Evolutionary conservation across 53 echinoderm and acorn worm species (phyloP).

Genomic region (Arbacia lixula): DNA sequence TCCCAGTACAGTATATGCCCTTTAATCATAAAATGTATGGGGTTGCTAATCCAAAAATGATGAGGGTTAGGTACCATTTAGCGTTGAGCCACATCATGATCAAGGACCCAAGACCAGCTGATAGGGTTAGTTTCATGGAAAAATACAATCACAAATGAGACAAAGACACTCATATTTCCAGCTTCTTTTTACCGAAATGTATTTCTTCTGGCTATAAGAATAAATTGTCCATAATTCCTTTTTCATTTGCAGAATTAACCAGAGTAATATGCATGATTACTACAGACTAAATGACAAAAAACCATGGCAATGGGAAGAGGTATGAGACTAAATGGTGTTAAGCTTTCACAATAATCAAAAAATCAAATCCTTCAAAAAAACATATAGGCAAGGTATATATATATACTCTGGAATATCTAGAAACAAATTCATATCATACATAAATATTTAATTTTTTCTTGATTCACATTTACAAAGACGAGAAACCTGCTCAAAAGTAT

Average conservation of each 20-base stretch:
- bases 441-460: conserved; percentile 17
- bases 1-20: too few relatives aligned
- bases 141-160: too few relatives aligned
- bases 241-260: background rate
- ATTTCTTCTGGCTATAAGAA: conserved; percentile 50
- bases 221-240: conserved; percentile 15
- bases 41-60: too few relatives aligned
- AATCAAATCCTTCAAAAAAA: background rate
- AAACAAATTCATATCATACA: conserved; percentile 8
- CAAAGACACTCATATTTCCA: too few relatives aligned
- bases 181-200: conserved; percentile 27
- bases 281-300: conserved; percentile 14
- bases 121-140: too few relatives aligned
- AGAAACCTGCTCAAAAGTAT: conserved; percentile 9
- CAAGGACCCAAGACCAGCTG: too few relatives aligned
- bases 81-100: too few relatives aligned
- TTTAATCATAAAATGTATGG: too few relatives aligned
- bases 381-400: conserved; percentile 20
- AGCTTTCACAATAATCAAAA: conserved; percentile 16
- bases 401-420: conserved; percentile 24
- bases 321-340: background rate
- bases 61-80: too few relatives aligned
- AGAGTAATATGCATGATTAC: conserved; percentile 14
- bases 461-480: background rate
- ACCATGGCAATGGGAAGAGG: conserved; percentile 11